These are phyloP conservation scores for Tethea ocularis DNA, from an alignment of 2,888 invertebrate species.

Conservation along the genomic window DNA sequence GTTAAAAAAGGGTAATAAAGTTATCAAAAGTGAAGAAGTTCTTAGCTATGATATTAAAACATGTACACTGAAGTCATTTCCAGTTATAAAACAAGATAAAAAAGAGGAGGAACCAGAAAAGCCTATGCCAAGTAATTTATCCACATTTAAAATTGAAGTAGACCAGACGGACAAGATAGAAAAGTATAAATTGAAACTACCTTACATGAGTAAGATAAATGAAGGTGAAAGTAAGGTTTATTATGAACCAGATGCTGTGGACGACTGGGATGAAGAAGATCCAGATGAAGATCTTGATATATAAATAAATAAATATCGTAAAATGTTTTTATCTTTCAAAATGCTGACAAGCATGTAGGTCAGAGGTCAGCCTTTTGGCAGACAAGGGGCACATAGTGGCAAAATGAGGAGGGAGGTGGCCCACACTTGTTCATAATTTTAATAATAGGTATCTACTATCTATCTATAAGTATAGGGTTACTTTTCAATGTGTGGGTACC, in stretches of 20 bases:
- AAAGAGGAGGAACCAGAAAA: slow-evolving; percentile 63
- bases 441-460: too few relatives aligned
- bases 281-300: slow-evolving; percentile 94
- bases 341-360: too few relatives aligned
- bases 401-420: too few relatives aligned
- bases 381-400: too few relatives aligned
- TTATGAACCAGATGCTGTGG: slow-evolving; percentile 90
- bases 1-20: slow-evolving; percentile 81
- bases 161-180: slow-evolving; percentile 85
- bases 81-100: slow-evolving; percentile 50
- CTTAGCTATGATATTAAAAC: slow-evolving; percentile 59
- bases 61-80: slow-evolving; percentile 50
- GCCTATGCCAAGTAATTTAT: slow-evolving; percentile 66
- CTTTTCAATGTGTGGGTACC: too few relatives aligned
- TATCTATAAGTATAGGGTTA: too few relatives aligned
- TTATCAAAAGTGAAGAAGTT: slow-evolving; percentile 71
- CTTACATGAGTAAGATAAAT: slow-evolving; percentile 83
- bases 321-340: too few relatives aligned
- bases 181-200: slow-evolving; percentile 83
- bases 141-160: slow-evolving; percentile 87
- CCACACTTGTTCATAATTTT: too few relatives aligned
- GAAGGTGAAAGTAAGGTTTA: slow-evolving; percentile 86
- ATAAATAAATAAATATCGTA: slow-evolving; percentile 39
- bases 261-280: slow-evolving; percentile 94
- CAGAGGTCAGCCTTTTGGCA: too few relatives aligned